Evolutionary conservation across 2,797 vertebrate species (phyloP), one percentile per base, ranked within the genome.

Genomic region (Pseudomugil gertrudae): DNA sequence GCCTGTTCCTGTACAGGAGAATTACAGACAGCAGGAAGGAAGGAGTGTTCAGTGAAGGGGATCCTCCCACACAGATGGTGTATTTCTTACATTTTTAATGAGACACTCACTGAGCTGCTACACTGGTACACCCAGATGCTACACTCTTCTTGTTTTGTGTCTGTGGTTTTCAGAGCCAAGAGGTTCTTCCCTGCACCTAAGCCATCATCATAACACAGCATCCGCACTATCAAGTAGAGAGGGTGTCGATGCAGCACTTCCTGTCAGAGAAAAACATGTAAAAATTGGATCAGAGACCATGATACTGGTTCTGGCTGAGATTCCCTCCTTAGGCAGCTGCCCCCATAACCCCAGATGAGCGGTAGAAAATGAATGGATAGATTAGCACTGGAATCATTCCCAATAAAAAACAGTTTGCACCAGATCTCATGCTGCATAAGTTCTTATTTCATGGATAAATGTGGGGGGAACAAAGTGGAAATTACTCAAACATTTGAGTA

Each of bases 61-160:
- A 69, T 1, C 0, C 29, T n/a, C n/a, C 5, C 50, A n/a, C 9
- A 24, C 45, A 48, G 38, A 7, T 15, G 33, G n/a, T 8, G 3
- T 13, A 38, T 23, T 14, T 13, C 30, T n/a, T 11, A n/a, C 5
- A 4, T 30, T 57, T 50, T 3, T 23, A 0, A 27, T 21, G 33
- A 40, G 9, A 0, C 55, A 71, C 96, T 96, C 87, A 99, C 98
- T 77, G 96, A 91, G 86, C 93, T 98, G 90, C 88, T 95, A 87
- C 97, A 99, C 92, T 99, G 97, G 79, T 99, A 99, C 0, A 99
- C 94, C 96, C 97, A 99, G 79, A 99, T 95, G 90, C 93, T 97
- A 90, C 93, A 97, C 63, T 95, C 94, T 69, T 96, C 92, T 23
- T 95, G 94, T 69, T 93, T 83, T 9, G 91, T 78, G 11, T 98